Evolutionary conservation across 30 jellyfish, hydroid and myxozoan genomes (phyloP).

Genomic region (Aurelia coerulea): DNA sequence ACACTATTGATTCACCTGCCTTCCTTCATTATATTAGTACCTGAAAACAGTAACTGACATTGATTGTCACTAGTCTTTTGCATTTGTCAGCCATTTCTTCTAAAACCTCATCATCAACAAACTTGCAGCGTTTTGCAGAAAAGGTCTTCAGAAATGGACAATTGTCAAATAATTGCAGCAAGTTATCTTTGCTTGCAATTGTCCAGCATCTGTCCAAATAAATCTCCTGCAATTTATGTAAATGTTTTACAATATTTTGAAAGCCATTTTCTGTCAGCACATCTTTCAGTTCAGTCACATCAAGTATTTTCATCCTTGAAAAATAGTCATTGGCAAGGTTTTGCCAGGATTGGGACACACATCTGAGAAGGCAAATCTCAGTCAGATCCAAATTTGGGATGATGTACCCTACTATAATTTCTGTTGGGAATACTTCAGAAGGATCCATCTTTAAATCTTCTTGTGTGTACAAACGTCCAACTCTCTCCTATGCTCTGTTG

Average conservation of each 20-base stretch:
- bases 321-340: constrained; percentile 10
- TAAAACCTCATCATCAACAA: constrained; percentile 65
- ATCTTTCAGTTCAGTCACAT: constrained; percentile 30
- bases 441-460: constrained; percentile 7
- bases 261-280: constrained; percentile 43
- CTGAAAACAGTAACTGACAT: constrained; percentile 58
- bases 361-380: constrained; percentile 49
- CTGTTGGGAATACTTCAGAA: constrained; percentile 14
- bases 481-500: too few relatives aligned
- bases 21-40: constrained; percentile 5
- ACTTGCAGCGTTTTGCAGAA: constrained; percentile 69
- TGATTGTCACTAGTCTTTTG: constrained; percentile 15
- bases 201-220: constrained; percentile 68
- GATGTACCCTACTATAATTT: constrained; percentile 30
- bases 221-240: constrained; percentile 42
- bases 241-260: constrained; percentile 12
- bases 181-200: constrained; percentile 20
- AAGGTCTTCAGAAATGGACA: constrained; percentile 26
- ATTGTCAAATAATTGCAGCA: constrained; percentile 6
- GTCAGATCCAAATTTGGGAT: constrained; percentile 48
- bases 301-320: constrained; percentile 26
- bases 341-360: constrained; percentile 40
- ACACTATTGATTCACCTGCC: too few relatives aligned
- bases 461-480: too few relatives aligned
- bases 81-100: constrained; percentile 43